Conservation (phyloP, 2,888 invertebrate genomes). For the Andrena dorsata region DNA sequence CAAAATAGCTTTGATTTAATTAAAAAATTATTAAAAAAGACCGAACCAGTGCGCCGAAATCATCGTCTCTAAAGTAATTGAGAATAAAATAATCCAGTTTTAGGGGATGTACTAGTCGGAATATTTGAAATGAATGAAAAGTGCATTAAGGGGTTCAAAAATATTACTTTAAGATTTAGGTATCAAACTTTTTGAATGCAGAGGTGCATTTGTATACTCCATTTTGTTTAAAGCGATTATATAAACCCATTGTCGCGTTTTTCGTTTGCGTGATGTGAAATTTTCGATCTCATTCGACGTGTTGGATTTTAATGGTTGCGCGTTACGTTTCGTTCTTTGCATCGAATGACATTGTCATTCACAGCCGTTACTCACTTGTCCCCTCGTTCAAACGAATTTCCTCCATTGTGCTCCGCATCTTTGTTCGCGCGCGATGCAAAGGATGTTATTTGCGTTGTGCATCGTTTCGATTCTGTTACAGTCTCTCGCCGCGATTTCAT, state of each 20-base stretch:
- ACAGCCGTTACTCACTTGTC: conserved; percentile 24
- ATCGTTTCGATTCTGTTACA: not conserved
- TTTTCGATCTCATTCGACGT: not conserved
- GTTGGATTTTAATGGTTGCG: conserved; percentile 29
- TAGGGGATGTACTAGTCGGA: too few species aligned
- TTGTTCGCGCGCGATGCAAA: conserved; percentile 18
- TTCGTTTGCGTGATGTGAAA: not conserved
- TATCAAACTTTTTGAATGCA: not conserved
- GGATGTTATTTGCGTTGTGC: not conserved
- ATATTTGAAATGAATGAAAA: not conserved
- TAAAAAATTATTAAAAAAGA: too few species aligned
- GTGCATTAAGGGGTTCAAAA: not conserved
- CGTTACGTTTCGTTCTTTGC: conserved; percentile 35
- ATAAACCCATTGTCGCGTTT: not conserved
- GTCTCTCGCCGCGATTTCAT: conserved; percentile 9
- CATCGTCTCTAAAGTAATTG: too few species aligned
- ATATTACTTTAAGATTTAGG: not conserved
- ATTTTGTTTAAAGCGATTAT: too few species aligned
- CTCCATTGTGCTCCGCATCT: conserved; percentile 5
- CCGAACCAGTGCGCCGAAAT: too few species aligned
- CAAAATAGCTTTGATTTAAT: too few species aligned
- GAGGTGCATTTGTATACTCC: not conserved
- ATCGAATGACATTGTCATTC: conserved; percentile 47
- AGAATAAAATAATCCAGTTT: not conserved
- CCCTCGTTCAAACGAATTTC: conserved; percentile 22